phyloP scores from a whole-genome alignment of 2,888 invertebrate genomes.

The Ennomos fuscantarius region DNA sequence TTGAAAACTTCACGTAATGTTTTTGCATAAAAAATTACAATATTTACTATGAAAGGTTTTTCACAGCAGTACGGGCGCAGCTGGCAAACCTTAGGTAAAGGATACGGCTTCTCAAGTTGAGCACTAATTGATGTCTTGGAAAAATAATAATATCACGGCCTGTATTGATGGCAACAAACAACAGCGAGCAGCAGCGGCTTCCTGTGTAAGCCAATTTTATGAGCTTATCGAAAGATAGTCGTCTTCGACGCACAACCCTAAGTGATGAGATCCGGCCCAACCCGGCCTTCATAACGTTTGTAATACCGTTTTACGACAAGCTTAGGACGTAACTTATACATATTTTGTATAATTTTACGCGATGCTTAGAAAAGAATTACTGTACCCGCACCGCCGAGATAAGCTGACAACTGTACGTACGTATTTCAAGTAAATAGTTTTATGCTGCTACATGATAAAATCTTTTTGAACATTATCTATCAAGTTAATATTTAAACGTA shows the following conservation, averaged over 20 bases:
- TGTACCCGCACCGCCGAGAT: conserved; percentile 59
- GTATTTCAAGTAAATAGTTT: neutral
- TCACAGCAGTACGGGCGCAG: conserved; percentile 61
- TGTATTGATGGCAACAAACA: conserved; percentile 66
- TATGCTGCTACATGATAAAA: too few species aligned
- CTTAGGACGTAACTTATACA: conserved; percentile 81
- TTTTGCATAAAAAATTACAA: too few species aligned
- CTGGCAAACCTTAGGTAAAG: conserved; percentile 47
- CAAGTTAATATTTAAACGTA: neutral
- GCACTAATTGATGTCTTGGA: conserved; percentile 67
- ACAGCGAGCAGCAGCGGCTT: conserved; percentile 46
- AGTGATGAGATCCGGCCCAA: conserved; percentile 79
- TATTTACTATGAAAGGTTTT: conserved; percentile 59
- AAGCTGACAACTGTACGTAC: conserved; percentile 43
- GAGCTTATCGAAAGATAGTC: conserved; percentile 76
- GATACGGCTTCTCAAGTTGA: conserved; percentile 43
- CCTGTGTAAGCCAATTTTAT: conserved; percentile 70
- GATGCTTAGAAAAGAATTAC: conserved; percentile 74
- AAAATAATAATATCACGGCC: conserved; percentile 74
- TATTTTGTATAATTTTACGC: conserved; percentile 81
- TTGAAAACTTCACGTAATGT: too few species aligned
- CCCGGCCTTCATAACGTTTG: conserved; percentile 78
- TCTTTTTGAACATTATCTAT: neutral
- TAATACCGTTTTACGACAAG: conserved; percentile 81
- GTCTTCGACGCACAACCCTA: conserved; percentile 70